Percentiles rank a stretch among this genome's conserved stretches.
These are phyloP conservation scores for Cuniculus paca DNA, from an alignment of 2,797 vertebrate species.

Conservation along the genomic window DNA sequence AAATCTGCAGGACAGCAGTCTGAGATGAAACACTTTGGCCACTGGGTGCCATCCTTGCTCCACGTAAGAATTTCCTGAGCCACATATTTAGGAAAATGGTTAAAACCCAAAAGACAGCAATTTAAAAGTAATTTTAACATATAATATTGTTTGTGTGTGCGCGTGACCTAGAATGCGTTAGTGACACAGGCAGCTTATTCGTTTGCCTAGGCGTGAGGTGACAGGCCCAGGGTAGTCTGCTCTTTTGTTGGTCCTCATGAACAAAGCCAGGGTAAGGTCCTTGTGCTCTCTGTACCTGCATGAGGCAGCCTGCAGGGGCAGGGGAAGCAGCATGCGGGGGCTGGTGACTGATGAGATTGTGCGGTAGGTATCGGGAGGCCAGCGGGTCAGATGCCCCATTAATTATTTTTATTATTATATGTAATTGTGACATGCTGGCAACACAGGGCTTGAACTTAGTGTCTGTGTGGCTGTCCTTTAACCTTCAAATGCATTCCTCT, in stretches of 20 bases:
- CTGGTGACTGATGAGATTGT: neutral
- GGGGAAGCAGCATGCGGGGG: neutral
- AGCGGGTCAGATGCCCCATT: neutral
- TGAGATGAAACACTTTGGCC: constrained; percentile 88
- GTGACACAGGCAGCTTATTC: constrained; percentile 44
- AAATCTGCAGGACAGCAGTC: constrained; percentile 46
- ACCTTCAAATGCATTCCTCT: constrained; percentile 44
- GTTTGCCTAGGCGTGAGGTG: neutral
- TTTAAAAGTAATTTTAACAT: constrained; percentile 80
- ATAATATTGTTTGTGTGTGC: constrained; percentile 71
- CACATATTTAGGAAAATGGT: constrained; percentile 69
- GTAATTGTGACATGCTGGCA: neutral
- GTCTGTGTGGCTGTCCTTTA: neutral
- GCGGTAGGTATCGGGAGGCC: neutral
- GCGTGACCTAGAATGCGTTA: constrained; percentile 74
- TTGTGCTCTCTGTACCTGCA: neutral
- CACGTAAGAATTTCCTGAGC: constrained; percentile 82
- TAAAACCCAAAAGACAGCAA: constrained; percentile 82
- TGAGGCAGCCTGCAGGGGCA: neutral
- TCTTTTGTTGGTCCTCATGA: neutral
- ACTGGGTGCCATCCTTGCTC: constrained; percentile 92
- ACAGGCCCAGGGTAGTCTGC: neutral
- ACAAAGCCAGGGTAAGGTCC: neutral
- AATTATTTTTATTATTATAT: constrained; percentile 49
- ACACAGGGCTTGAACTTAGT: neutral